These are phyloP conservation scores for Pteronura brasiliensis DNA, from an alignment of 2,113 vertebrate species.

Conservation along the genomic window DNA sequence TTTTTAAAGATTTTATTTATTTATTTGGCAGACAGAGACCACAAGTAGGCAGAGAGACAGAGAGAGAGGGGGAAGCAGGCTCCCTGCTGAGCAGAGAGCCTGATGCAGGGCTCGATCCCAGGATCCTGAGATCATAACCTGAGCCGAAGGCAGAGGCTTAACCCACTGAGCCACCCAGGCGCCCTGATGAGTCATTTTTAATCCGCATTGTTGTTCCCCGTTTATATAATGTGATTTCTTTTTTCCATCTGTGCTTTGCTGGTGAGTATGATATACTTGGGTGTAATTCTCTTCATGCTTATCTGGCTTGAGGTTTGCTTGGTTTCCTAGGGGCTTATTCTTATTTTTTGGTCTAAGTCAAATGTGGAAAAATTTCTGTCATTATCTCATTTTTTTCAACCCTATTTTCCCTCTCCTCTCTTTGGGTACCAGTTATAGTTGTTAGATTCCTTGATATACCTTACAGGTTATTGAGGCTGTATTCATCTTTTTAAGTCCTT, in stretches of 20 bases:
- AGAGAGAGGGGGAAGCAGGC: no score
- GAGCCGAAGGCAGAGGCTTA: no score
- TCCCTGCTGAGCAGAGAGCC: no score
- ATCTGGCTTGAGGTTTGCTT: neutral
- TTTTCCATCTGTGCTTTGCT: neutral
- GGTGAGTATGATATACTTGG: neutral
- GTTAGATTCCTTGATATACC: neutral
- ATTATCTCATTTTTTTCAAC: neutral
- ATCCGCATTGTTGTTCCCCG: neutral
- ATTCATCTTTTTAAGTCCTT: neutral
- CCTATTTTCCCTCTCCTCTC: neutral
- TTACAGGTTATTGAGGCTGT: neutral
- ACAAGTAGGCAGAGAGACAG: no score
- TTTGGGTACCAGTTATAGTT: neutral
- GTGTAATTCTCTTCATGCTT: neutral
- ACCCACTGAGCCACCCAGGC: no score
- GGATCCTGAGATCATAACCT: no score
- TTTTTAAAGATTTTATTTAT: no score
- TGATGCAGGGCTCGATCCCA: no score
- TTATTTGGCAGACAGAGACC: no score
- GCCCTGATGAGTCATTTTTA: neutral
- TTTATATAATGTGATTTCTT: neutral
- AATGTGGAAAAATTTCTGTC: neutral
- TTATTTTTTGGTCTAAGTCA: neutral
- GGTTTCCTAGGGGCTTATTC: neutral